Base-by-base conservation (phyloP, 2,797 vertebrate genomes). In the Petrocephalus schoutedeni region DNA sequence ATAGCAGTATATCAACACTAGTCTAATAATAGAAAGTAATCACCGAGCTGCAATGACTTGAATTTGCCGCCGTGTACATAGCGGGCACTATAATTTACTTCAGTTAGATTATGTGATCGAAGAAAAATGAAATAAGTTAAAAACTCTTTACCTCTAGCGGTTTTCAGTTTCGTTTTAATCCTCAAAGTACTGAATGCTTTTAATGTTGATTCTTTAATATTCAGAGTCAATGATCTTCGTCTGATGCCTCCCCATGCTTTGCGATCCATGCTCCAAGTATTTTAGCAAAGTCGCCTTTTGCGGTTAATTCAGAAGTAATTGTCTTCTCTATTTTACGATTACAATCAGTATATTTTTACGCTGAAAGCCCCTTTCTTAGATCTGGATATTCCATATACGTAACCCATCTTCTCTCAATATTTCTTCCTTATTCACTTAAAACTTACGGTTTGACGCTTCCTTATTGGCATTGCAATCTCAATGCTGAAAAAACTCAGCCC, bases 151-250 rank as follows among this genome's bases (percentile, higher is more conserved):
- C 89, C 89, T 86, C 59, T 82, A 86, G 32, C n/a, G 0, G 61
- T 16, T 61, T 83, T 53, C 4, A 82, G 89, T 49, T 86, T 53
- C 10, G 45, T 21, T 56, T 88, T 89, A 56, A 67, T 89, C 61
- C 87, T 61, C 9, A 89, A 64, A n/a, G 87, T 28, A n/a, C 19
- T 59, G 3, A 89, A 59, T 4, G 89, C 87, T 86, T 86, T 89
- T 36, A 71, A 28, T 0, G 89, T 88, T 19, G 87, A 88, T 16
- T 86, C 87, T 86, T 87, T 86, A 36, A 89, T 36, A 59, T 88
- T 64, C 3, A 89, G 53, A 67, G 51, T 89, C 19, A 89, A 67
- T 59, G 87, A 88, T 87, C 89, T 86, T 86, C 80, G 53, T 59
- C 89, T 64, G 41, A 88, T 10, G 23, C 59, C 84, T 54, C 57